Percentiles rank a stretch among this genome's conserved stretches.
phyloP scores from a whole-genome alignment of 2,797 vertebrate genomes.

The Pseudochromis fuscus region DNA sequence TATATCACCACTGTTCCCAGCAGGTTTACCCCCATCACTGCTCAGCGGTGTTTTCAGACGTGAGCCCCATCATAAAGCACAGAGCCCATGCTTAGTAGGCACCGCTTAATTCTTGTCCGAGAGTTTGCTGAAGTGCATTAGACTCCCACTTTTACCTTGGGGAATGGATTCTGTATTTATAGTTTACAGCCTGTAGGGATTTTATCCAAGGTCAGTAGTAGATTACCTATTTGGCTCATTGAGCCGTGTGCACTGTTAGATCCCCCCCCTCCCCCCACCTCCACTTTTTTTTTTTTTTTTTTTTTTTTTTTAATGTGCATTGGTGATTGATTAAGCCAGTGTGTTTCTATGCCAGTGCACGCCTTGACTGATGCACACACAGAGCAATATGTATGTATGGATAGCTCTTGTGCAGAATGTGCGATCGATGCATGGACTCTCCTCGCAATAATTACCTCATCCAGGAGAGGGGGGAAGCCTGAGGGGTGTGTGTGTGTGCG shows the following conservation, averaged over 20 bases:
- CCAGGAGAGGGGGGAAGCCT: constrained; percentile 61
- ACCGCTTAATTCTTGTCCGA: constrained; percentile 43
- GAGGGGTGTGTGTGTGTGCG: constrained; percentile 28
- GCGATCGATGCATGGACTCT: constrained; percentile 77
- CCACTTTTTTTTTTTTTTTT: no score
- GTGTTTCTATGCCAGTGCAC: constrained; percentile 67
- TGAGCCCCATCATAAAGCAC: constrained; percentile 7
- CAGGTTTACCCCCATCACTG: background rate
- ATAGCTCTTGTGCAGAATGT: constrained; percentile 75
- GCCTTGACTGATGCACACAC: constrained; percentile 74
- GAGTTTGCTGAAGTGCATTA: constrained; percentile 59
- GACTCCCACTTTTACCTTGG: constrained; percentile 50
- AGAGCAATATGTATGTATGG: constrained; percentile 74
- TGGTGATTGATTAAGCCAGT: constrained; percentile 75
- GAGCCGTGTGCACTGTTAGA: constrained; percentile 68
- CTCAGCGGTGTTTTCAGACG: background rate
- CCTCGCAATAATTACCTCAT: constrained; percentile 82
- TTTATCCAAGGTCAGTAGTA: constrained; percentile 80
- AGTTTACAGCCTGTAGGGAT: constrained; percentile 77
- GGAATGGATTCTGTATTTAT: constrained; percentile 75
- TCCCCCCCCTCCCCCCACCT: no score
- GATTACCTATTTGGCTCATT: constrained; percentile 79
- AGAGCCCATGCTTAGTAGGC: background rate
- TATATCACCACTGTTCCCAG: no score
- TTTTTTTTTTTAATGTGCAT: constrained; percentile 66